phyloP scores from a whole-genome alignment of 2,113 vertebrate genomes.

The Lepus europaeus region DNA sequence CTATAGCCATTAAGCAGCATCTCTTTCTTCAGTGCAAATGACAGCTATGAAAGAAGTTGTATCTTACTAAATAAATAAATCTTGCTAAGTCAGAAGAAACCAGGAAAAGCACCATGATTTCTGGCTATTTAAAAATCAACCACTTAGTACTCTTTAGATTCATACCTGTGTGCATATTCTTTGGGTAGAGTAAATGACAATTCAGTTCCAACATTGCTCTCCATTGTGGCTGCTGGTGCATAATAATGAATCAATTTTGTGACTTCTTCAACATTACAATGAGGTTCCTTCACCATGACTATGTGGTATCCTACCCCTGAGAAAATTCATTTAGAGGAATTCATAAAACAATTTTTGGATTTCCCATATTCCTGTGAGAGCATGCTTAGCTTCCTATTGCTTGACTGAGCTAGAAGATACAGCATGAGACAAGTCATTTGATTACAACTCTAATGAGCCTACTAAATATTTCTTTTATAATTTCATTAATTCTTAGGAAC shows the following conservation, averaged over 20 bases:
- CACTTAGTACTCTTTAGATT: background rate
- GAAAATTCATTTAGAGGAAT: conserved; percentile 29
- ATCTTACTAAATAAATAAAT: background rate
- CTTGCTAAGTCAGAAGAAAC: background rate
- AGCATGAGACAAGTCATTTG: background rate
- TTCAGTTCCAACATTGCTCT: conserved; percentile 94
- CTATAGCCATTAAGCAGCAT: background rate
- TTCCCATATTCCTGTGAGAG: background rate
- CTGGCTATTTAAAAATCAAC: background rate
- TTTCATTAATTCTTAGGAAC: background rate
- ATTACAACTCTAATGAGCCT: background rate
- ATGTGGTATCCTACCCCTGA: conserved; percentile 97
- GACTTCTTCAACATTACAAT: conserved; percentile 94
- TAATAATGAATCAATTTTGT: conserved; percentile 93
- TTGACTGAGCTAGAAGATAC: conserved; percentile 5
- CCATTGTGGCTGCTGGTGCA: conserved; percentile 93
- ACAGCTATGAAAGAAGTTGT: background rate
- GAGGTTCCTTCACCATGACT: conserved; percentile 95
- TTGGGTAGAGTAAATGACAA: conserved; percentile 96
- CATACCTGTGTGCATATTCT: conserved; percentile 93
- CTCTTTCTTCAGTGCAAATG: background rate
- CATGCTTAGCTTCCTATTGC: background rate
- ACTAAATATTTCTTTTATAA: background rate
- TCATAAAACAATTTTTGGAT: background rate
- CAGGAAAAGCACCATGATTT: background rate